Conservation (phyloP, 1,140 invertebrate genomes). For the roundworm (Caenorhabditis elegans) region WBcel235 BX284606.5:11960501-11961000, state of each 20-base stretch:
- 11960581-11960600: too few species aligned
- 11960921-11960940: neutral
- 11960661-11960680: too few species aligned
- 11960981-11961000: neutral
- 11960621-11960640: too few species aligned
- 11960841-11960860: constrained; percentile 20
- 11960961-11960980: neutral
- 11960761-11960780: neutral
- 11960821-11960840: neutral
- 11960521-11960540: too few species aligned
- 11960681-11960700: neutral
- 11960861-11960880: neutral
- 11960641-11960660: too few species aligned
- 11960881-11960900: neutral
- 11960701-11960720: too few species aligned
- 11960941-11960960: neutral
- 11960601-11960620: too few species aligned
- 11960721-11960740: too few species aligned
- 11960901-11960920: neutral
- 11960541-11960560: too few species aligned
- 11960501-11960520: too few species aligned
- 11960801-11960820: neutral
- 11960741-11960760: too few species aligned
- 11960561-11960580: too few species aligned
- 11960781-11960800: neutral